Evolutionary conservation across 2,113 vertebrate species (phyloP), one percentile per base, ranked within the genome.

Genomic region (Struthidea cinerea): DNA sequence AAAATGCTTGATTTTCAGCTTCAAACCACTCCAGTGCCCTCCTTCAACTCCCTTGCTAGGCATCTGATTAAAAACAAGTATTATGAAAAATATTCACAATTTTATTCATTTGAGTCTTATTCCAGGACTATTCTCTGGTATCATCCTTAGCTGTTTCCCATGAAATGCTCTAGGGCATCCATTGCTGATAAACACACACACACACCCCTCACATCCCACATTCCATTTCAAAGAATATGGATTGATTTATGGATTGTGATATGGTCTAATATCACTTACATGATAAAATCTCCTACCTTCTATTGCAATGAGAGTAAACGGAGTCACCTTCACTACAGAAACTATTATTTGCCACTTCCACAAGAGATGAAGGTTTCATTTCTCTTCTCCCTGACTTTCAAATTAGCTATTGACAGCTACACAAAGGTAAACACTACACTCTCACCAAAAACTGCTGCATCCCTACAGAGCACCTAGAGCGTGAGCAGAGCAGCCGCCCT

Each of bases 1-100:
- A 93, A 95, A 96, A 94, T 41, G n/a, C 39, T 74, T 92, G 67
- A 67, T 88, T 95, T 95, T 57, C 82, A 90, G 47, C 71, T 94
- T 90, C 76, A 95, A 93, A 90, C 68, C 59, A 83, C 76, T 56
- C 35, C 56, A 88, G 28, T 89, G 47, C 37, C 37, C 30, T 69
- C 42, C 71, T 60, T 73, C 80, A 84, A 70, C 21, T 92, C 87
- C 85, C 88, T 88, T 94, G 79, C 63, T 86, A 85, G 44, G 71
- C 42, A 81, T 63, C 55, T 93, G 77, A 94, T 95, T 94, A 90
- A 89, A 92, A 94, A 87, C 10, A 87, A 93, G 44, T 60, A 63
- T 79, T 47, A 69, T 20, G 50, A 68, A 96, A 87, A 91, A 90
- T 61, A 87, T 33, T 73, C 70, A 61, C 22, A 74, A 8, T 70